These are phyloP conservation scores for Sebastes minor DNA, from an alignment of 2,797 vertebrate genomes.

Conservation along the genomic window DNA sequence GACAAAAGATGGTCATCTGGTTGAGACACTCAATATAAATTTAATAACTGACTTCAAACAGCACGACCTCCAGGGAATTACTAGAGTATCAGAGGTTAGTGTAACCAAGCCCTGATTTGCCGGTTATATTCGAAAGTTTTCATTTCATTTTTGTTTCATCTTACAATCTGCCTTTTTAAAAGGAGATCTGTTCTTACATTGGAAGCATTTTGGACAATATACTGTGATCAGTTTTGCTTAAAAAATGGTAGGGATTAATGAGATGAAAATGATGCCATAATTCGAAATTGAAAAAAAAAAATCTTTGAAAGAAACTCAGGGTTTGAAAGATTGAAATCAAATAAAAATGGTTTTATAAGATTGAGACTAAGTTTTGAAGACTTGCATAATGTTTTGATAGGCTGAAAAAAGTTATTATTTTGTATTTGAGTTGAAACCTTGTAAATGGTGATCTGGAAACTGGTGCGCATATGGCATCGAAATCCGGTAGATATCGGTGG, in stretches of 20 bases:
- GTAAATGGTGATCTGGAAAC: too few relatives aligned
- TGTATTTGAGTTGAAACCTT: too few relatives aligned
- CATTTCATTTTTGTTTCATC: neutral
- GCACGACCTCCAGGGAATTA: neutral
- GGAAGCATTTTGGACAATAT: neutral
- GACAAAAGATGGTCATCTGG: conserved; percentile 12
- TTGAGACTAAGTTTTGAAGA: too few relatives aligned
- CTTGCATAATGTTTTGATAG: too few relatives aligned
- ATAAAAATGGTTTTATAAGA: too few relatives aligned
- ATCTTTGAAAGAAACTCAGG: too few relatives aligned
- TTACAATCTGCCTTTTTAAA: neutral
- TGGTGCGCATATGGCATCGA: too few relatives aligned
- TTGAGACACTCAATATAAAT: neutral
- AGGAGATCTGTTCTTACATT: neutral
- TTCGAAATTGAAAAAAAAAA: too few relatives aligned
- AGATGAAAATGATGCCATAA: too few relatives aligned
- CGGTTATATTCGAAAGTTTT: neutral
- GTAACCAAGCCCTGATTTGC: neutral
- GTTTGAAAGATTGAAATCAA: too few relatives aligned
- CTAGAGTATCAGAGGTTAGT: neutral
- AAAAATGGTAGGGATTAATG: neutral
- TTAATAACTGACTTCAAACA: conserved; percentile 9
- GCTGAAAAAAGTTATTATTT: too few relatives aligned
- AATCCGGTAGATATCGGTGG: too few relatives aligned
- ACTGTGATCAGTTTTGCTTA: neutral